Percentiles rank a stretch among this genome's conserved stretches.
Evolutionary conservation across 2,113 vertebrate genomes (phyloP).

Genomic region (Eurystomus gularis): DNA sequence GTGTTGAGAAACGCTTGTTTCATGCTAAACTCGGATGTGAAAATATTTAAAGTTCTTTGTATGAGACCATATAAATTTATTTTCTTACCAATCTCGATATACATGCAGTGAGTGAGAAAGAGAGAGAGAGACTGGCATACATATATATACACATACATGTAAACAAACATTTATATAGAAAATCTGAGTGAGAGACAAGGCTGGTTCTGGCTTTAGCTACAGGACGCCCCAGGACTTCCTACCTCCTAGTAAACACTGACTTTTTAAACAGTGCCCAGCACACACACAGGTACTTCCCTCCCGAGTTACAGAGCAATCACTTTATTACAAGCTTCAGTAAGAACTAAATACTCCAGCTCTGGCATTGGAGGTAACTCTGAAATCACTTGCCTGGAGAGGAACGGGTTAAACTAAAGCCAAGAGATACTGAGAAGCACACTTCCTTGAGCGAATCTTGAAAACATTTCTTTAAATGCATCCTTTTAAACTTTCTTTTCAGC

Average conservation of each 20-base stretch:
- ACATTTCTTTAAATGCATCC: not conserved
- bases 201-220: not conserved
- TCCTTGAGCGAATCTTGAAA: not conserved
- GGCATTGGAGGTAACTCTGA: not conserved
- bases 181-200: not conserved
- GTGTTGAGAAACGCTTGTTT: not conserved
- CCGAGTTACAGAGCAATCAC: not conserved
- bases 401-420: not conserved
- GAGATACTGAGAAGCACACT: not conserved
- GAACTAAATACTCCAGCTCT: not conserved
- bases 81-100: not conserved
- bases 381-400: not conserved
- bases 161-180: not conserved
- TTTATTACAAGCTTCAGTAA: not conserved
- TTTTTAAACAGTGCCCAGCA: not conserved
- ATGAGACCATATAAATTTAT: not conserved
- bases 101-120: too few species aligned
- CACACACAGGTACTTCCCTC: not conserved
- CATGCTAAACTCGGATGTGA: not conserved
- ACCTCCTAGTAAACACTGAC: not conserved
- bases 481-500: not conserved
- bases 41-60: not conserved
- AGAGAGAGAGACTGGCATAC: not conserved
- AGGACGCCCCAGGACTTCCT: not conserved
- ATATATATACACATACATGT: too few species aligned